phyloP scores from a whole-genome alignment of 2,797 vertebrate species.

The Phataginus tetradactyla region DNA sequence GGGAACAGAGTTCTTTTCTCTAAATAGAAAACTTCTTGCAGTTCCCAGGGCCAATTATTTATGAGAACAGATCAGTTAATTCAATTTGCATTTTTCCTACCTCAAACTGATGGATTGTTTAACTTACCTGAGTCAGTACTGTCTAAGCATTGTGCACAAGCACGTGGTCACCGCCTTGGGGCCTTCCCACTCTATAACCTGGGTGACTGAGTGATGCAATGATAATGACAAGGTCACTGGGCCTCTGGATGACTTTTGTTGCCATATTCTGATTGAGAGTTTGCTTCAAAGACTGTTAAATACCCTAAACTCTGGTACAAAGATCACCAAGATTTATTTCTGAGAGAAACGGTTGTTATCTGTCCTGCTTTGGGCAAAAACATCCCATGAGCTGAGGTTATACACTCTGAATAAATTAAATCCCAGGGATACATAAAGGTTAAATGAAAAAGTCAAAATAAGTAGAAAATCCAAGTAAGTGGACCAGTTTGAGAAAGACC shows the following conservation, averaged over 20 bases:
- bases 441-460: slow-evolving; percentile 47
- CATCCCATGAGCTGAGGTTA: slow-evolving; percentile 22
- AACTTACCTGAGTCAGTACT: neutral
- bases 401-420: slow-evolving; percentile 55
- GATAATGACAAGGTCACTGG: neutral
- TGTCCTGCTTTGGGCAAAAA: slow-evolving; percentile 48
- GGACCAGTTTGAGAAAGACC: slow-evolving; percentile 21
- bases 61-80: neutral
- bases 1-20: neutral
- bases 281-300: slow-evolving; percentile 52
- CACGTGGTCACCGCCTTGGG: neutral
- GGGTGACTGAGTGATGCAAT: neutral
- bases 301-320: neutral
- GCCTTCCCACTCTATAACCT: neutral
- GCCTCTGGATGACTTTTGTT: neutral
- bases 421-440: slow-evolving; percentile 30
- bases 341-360: neutral
- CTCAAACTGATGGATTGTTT: neutral
- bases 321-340: slow-evolving; percentile 15
- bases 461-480: slow-evolving; percentile 2
- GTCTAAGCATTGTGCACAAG: neutral
- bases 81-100: neutral
- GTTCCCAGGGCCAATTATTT: neutral
- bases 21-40: neutral
- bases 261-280: neutral